Evolutionary conservation across 2,113 vertebrate species (phyloP).

Genomic region (Sarotherodon lohbergeri): DNA sequence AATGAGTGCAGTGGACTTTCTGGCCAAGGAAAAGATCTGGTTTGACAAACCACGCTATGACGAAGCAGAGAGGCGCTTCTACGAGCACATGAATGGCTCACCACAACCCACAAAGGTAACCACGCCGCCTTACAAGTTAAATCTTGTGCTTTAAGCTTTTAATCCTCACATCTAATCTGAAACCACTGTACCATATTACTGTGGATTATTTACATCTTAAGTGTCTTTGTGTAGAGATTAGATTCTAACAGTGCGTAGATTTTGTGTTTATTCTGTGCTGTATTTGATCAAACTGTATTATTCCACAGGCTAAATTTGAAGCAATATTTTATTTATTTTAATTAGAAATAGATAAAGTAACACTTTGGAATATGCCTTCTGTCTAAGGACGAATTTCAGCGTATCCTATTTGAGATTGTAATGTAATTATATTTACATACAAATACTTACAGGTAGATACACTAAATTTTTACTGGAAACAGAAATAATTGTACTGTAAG

Average conservation of each 20-base stretch:
- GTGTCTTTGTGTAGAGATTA: background rate
- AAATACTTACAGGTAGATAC: background rate
- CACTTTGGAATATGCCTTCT: background rate
- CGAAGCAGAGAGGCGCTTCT: slow-evolving; percentile 85
- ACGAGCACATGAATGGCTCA: slow-evolving; percentile 76
- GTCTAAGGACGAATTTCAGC: background rate
- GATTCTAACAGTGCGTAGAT: background rate
- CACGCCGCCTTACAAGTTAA: background rate
- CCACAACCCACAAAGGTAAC: slow-evolving; percentile 50
- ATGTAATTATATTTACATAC: background rate
- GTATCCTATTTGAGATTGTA: background rate
- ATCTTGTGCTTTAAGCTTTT: background rate
- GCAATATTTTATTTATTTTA: background rate
- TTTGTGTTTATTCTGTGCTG: background rate
- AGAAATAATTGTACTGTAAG: background rate
- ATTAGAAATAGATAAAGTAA: background rate
- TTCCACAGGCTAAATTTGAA: background rate
- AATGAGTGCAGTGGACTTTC: slow-evolving; percentile 78
- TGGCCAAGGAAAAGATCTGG: slow-evolving; percentile 90
- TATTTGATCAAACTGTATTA: background rate
- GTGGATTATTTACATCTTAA: background rate
- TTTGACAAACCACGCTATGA: slow-evolving; percentile 91
- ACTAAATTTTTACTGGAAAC: background rate
- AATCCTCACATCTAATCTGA: background rate
- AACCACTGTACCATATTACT: background rate